These are phyloP conservation scores for Sphecodes monilicornis DNA, from an alignment of 2,888 invertebrate species.

Conservation along the genomic window DNA sequence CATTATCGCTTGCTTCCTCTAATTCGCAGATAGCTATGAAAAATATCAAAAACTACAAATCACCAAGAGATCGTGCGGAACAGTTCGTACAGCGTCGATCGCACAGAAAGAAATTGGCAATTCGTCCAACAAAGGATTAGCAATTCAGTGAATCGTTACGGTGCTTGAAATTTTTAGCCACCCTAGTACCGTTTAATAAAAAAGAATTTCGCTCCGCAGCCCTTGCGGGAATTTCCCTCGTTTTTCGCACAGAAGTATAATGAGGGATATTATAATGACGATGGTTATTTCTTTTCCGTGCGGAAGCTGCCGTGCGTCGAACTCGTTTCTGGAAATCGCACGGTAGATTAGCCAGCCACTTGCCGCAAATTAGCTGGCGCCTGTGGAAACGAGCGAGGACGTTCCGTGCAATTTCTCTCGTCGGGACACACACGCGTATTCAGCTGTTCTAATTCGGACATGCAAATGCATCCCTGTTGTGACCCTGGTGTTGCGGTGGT, in stretches of 20 bases:
- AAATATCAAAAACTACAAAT: too few relatives aligned
- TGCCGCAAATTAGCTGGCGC: conserved; percentile 41
- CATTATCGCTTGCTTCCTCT: too few relatives aligned
- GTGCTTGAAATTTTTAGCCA: too few relatives aligned
- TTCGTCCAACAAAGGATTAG: background rate
- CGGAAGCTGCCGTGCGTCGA: background rate
- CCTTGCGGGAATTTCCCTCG: background rate
- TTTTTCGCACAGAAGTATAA: background rate
- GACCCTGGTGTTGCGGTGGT: background rate
- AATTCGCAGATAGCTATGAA: too few relatives aligned
- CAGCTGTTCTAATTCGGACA: conserved; percentile 48
- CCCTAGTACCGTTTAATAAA: background rate
- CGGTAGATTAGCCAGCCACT: conserved; percentile 28
- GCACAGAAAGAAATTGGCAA: too few relatives aligned
- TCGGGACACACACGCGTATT: background rate
- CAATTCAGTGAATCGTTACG: background rate
- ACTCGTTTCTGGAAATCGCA: conserved; percentile 34
- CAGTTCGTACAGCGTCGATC: background rate
- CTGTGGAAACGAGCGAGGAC: conserved; percentile 19
- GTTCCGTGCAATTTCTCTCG: conserved; percentile 49
- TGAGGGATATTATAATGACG: conserved; percentile 6
- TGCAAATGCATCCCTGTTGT: conserved; percentile 42
- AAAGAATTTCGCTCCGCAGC: background rate
- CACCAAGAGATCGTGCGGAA: too few relatives aligned
- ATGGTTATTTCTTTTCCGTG: conserved; percentile 1